Evolutionary conservation across 2,797 vertebrate species (phyloP).

Genomic region (Sebastes minor): DNA sequence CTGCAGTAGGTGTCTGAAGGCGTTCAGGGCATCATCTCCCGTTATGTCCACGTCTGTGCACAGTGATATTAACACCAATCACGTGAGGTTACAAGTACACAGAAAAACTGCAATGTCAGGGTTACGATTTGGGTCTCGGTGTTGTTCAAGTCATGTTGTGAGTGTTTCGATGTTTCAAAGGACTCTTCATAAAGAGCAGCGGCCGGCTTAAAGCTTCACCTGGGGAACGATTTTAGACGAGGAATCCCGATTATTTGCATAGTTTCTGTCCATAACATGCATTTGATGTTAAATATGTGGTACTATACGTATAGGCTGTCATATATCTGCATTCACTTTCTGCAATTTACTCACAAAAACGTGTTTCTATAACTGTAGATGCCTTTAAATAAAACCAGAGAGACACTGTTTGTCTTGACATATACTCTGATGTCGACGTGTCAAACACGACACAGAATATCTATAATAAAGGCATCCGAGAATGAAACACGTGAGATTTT

Average conservation of each 20-base stretch:
- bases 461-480: slow-evolving; percentile 15
- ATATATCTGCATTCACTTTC: slow-evolving; percentile 39
- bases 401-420: slow-evolving; percentile 48
- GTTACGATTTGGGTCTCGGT: slow-evolving; percentile 12
- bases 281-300: slow-evolving; percentile 47
- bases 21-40: not conserved
- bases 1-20: not conserved
- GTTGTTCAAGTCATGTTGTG: slow-evolving; percentile 27
- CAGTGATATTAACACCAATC: not conserved
- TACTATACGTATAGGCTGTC: slow-evolving; percentile 50
- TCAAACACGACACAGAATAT: slow-evolving; percentile 14
- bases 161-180: slow-evolving; percentile 31
- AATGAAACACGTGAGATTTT: slow-evolving; percentile 56
- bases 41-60: not conserved
- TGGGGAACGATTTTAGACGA: not conserved
- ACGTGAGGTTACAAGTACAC: not conserved
- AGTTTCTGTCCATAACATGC: slow-evolving; percentile 25
- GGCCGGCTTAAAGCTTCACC: slow-evolving; percentile 18
- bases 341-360: not conserved
- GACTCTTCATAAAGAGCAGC: slow-evolving; percentile 26
- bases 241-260: slow-evolving; percentile 21
- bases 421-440: slow-evolving; percentile 32
- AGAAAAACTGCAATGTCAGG: slow-evolving; percentile 10
- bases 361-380: slow-evolving; percentile 43
- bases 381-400: slow-evolving; percentile 50